A percentile compares a stretch with the other conserved stretches of the same genome.
Evolutionary conservation across 2,888 invertebrate species (phyloP).

Genomic region (Cenopis cana): DNA sequence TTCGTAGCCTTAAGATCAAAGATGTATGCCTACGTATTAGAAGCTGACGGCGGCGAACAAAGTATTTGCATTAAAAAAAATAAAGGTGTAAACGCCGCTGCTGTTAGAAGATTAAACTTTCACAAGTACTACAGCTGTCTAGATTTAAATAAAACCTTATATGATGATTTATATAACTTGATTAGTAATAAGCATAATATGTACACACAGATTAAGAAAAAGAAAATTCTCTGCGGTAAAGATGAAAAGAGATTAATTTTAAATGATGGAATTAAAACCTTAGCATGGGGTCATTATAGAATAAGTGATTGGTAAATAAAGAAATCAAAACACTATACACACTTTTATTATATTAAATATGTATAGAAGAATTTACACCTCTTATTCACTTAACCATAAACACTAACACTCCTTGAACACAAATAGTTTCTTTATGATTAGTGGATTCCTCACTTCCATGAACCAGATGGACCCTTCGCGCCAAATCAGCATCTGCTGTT

Average conservation of each 20-base stretch:
- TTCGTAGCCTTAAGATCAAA: slow-evolving; percentile 30
- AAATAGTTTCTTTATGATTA: too few species aligned
- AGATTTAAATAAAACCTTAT: slow-evolving; percentile 18
- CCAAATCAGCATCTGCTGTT: too few species aligned
- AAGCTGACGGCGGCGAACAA: slow-evolving; percentile 1
- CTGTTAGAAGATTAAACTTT: slow-evolving; percentile 2
- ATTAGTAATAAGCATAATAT: slow-evolving; percentile 38
- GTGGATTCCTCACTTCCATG: too few species aligned
- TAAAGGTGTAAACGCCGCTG: neutral
- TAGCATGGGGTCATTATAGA: slow-evolving; percentile 10
- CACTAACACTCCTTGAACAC: too few species aligned
- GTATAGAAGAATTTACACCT: too few species aligned
- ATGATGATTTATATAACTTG: slow-evolving; percentile 34
- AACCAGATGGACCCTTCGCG: too few species aligned
- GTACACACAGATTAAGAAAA: too few species aligned
- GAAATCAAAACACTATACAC: too few species aligned
- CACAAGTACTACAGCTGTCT: slow-evolving; percentile 8
- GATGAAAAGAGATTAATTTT: too few species aligned
- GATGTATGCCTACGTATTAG: slow-evolving; percentile 39
- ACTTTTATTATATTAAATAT: too few species aligned
- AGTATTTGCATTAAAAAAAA: slow-evolving; percentile 7
- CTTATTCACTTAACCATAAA: too few species aligned
- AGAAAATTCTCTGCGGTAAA: too few species aligned
- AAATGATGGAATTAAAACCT: slow-evolving; percentile 1
- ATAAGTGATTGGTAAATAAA: neutral